Conservation (phyloP, 2,888 invertebrate genomes). For the Ditylenchus weischeri region DNA sequence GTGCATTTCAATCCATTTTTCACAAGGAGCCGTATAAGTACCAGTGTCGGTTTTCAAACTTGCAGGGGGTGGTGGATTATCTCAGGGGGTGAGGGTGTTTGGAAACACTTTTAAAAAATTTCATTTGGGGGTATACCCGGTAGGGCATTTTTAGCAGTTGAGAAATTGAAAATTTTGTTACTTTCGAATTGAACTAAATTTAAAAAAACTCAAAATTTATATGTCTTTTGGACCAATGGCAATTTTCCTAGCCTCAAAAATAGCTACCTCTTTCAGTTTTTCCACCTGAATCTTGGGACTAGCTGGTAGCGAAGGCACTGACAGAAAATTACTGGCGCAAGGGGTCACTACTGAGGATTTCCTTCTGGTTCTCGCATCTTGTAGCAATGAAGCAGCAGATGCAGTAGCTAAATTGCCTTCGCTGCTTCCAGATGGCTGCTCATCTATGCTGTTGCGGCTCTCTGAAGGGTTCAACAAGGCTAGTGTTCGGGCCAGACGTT, state of each 20-base stretch:
- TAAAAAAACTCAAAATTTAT: too few species aligned
- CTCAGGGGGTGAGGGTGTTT: too few species aligned
- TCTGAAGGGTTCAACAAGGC: neutral
- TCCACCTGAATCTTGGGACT: neutral
- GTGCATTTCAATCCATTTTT: too few species aligned
- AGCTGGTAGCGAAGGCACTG: neutral
- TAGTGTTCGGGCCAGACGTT: conserved; percentile 5
- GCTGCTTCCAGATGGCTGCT: neutral
- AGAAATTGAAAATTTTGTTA: too few species aligned
- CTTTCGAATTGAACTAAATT: too few species aligned
- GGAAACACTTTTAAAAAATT: too few species aligned
- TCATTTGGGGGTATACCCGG: too few species aligned
- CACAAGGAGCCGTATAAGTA: too few species aligned
- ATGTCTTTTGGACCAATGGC: too few species aligned
- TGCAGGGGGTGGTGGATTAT: too few species aligned
- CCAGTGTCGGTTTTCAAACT: too few species aligned
- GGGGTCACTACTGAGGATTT: neutral
- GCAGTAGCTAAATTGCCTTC: neutral
- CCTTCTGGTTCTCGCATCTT: neutral
- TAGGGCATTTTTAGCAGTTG: too few species aligned
- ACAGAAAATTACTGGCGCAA: neutral
- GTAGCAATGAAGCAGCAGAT: neutral
- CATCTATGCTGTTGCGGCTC: neutral
- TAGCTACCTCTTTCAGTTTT: conserved; percentile 5
- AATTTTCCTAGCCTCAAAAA: neutral